Conservation (phyloP, 1,140 invertebrate genomes). For the Bombus difficillimus region DNA sequence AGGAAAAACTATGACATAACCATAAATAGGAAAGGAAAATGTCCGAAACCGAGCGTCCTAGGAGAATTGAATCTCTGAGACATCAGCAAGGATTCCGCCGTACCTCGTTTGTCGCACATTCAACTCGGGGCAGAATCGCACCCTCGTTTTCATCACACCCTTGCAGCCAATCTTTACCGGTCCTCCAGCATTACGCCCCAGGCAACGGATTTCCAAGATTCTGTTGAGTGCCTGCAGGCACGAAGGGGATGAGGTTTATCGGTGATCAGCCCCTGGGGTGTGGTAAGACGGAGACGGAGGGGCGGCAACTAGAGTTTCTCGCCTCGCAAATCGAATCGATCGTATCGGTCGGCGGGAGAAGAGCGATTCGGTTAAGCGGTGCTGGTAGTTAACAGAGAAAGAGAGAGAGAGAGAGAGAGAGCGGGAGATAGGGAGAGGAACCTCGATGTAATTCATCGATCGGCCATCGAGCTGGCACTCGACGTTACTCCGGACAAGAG, state of each 20-base stretch:
- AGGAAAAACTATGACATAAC: not conserved
- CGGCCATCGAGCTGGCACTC: conserved; percentile 42
- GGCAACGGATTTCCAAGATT: conserved; percentile 23
- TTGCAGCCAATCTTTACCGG: not conserved
- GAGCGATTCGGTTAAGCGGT: conserved; percentile 50
- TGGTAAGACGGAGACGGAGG: not conserved
- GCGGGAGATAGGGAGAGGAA: not conserved
- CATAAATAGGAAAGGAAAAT: not conserved
- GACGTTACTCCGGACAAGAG: conserved; percentile 27
- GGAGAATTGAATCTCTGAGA: not conserved
- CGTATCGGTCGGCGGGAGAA: conserved; percentile 45
- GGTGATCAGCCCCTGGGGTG: conserved; percentile 38
- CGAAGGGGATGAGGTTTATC: conserved; percentile 46
- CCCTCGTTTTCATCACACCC: conserved; percentile 3
- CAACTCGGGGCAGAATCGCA: not conserved
- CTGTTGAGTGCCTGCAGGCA: not conserved
- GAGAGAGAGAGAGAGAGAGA: conserved; percentile 37
- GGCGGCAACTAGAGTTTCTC: conserved; percentile 18
- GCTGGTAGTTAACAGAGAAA: conserved; percentile 59
- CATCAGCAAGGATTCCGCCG: not conserved
- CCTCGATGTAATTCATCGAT: conserved; percentile 63
- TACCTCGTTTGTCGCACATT: not conserved
- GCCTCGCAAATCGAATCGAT: conserved; percentile 65
- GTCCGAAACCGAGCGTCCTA: not conserved
- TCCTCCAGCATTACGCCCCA: not conserved